A percentile compares a stretch with the other conserved stretches of the same genome.
phyloP scores from a whole-genome alignment of 1,140 invertebrate species.

The Oreohelix idahoensis region DNA sequence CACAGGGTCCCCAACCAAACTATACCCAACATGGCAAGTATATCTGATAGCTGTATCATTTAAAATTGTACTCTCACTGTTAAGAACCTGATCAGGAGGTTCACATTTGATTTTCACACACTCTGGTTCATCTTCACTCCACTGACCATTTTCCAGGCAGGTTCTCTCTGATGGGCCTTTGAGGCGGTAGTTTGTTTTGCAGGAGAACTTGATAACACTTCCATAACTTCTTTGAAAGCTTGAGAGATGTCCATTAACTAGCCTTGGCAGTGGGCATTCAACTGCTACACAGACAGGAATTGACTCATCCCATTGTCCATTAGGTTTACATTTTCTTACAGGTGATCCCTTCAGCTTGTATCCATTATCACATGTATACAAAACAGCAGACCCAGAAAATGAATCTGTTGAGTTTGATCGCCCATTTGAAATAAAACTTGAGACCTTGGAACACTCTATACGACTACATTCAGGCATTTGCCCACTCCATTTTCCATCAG shows the following conservation, averaged over 20 bases:
- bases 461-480: constrained; percentile 48
- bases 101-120: constrained; percentile 76
- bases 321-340: constrained; percentile 82
- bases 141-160: constrained; percentile 83
- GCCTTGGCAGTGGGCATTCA: constrained; percentile 49
- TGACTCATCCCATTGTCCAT: constrained; percentile 85
- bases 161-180: constrained; percentile 48
- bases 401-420: constrained; percentile 55
- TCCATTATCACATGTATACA: constrained; percentile 60
- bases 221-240: constrained; percentile 55
- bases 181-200: constrained; percentile 76
- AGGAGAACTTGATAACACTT: constrained; percentile 46
- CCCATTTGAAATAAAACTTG: constrained; percentile 60
- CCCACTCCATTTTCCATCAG: constrained; percentile 68
- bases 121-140: constrained; percentile 86
- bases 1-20: constrained; percentile 53
- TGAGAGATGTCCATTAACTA: constrained; percentile 53
- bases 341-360: constrained; percentile 48
- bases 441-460: constrained; percentile 54
- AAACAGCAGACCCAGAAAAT: constrained; percentile 54
- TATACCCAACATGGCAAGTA: constrained; percentile 62
- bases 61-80: constrained; percentile 88
- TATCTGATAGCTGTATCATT: constrained; percentile 78
- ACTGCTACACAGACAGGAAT: constrained; percentile 58
- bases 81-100: constrained; percentile 72